These are phyloP conservation scores for Halcyon smyrnensis DNA, from an alignment of 2,797 vertebrate genomes.

Conservation along the genomic window DNA sequence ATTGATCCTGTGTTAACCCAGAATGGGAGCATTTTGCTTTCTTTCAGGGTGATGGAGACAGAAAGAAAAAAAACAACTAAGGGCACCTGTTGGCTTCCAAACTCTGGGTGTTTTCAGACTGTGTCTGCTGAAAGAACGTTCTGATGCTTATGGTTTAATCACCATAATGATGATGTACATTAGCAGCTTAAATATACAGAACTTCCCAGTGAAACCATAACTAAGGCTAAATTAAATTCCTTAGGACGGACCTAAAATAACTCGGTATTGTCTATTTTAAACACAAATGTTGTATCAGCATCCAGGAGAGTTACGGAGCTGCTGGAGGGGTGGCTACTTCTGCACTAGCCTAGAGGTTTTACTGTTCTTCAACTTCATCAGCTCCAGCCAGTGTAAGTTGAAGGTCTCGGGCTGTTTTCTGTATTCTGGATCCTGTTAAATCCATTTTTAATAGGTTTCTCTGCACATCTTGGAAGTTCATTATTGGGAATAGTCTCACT, in stretches of 20 bases:
- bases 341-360: not conserved
- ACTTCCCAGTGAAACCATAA: not conserved
- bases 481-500: not conserved
- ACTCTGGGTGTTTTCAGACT: not conserved
- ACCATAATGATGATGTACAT: not conserved
- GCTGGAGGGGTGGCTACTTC: not conserved
- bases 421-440: not conserved
- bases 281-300: not conserved
- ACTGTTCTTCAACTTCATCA: not conserved
- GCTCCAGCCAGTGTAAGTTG: not conserved
- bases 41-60: not conserved
- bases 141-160: not conserved
- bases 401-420: not conserved
- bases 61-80: not conserved
- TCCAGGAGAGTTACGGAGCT: not conserved
- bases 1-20: not conserved
- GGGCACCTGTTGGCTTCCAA: not conserved
- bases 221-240: not conserved
- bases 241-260: not conserved
- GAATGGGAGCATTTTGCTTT: not conserved
- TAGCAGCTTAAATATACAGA: not conserved
- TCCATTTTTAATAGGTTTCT: not conserved
- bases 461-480: not conserved
- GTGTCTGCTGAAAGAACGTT: not conserved
- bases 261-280: not conserved